These are phyloP conservation scores for Aleiodes testaceus DNA, from an alignment of 2,888 invertebrate genomes.

Conservation along the genomic window DNA sequence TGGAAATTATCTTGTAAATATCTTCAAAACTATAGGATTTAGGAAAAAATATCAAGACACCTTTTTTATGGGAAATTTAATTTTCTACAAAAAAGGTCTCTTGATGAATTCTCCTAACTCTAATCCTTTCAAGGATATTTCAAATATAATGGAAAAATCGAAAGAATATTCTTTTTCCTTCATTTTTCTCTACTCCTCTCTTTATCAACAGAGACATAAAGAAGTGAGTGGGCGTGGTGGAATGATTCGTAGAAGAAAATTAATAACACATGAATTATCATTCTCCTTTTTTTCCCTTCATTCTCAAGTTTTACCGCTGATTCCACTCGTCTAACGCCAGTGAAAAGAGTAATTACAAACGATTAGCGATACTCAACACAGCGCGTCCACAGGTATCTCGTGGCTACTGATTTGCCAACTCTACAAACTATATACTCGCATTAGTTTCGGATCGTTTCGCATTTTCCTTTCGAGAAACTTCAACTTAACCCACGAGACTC, in stretches of 20 bases:
- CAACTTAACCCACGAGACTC: slow-evolving; percentile 7
- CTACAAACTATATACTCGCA: slow-evolving; percentile 16
- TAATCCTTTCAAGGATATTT: too few relatives aligned
- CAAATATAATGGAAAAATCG: too few relatives aligned
- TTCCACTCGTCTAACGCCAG: slow-evolving; percentile 23
- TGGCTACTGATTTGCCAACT: slow-evolving; percentile 31
- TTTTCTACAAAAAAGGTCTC: too few relatives aligned
- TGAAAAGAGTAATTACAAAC: slow-evolving; percentile 37
- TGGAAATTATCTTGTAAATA: too few relatives aligned
- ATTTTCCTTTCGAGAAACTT: slow-evolving; percentile 10
- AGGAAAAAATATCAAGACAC: too few relatives aligned
- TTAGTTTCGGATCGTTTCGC: slow-evolving; percentile 35
- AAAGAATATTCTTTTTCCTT: too few relatives aligned
- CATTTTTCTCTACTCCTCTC: background rate
- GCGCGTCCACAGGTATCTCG: slow-evolving; percentile 30
- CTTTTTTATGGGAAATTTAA: too few relatives aligned
- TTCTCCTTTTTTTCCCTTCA: background rate
- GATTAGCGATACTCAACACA: slow-evolving; percentile 42
- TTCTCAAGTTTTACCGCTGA: slow-evolving; percentile 6
- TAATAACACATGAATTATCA: slow-evolving; percentile 10
- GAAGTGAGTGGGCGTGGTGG: background rate
- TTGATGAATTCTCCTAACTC: too few relatives aligned
- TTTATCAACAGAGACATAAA: slow-evolving; percentile 21
- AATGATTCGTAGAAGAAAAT: slow-evolving; percentile 25
- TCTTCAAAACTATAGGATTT: too few relatives aligned